Percentiles rank a stretch among this genome's conserved stretches.
phyloP scores from a whole-genome alignment of 2,888 invertebrate species.

The Xanthia togata region DNA sequence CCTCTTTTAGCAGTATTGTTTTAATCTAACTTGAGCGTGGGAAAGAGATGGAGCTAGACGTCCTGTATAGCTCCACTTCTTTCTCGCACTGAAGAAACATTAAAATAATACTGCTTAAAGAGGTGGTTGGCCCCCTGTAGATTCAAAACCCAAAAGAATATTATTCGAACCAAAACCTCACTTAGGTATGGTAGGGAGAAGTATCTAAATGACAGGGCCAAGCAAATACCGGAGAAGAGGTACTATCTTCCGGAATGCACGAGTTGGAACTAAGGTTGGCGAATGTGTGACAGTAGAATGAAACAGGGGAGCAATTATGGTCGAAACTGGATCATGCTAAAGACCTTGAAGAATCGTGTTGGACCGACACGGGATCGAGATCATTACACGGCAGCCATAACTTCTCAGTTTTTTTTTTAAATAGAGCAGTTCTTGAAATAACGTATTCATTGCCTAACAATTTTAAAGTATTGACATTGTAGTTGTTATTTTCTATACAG shows the following conservation, averaged over 20 bases:
- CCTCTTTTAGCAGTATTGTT: no score
- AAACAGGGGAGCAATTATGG: slow-evolving; percentile 66
- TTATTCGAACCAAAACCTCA: slow-evolving; percentile 74
- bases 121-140: no score
- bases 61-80: no score
- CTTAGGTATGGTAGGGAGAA: slow-evolving; percentile 70
- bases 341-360: slow-evolving; percentile 69
- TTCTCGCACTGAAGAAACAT: no score
- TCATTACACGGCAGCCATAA: slow-evolving; percentile 69
- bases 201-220: slow-evolving; percentile 71
- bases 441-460: background rate
- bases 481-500: background rate
- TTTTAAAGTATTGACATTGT: background rate
- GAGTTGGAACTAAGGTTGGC: slow-evolving; percentile 77
- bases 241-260: slow-evolving; percentile 76
- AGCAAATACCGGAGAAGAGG: slow-evolving; percentile 73
- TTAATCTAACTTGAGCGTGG: no score
- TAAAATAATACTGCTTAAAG: no score
- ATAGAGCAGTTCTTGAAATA: background rate
- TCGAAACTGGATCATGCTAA: slow-evolving; percentile 74
- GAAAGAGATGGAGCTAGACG: no score
- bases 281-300: slow-evolving; percentile 71
- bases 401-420: background rate
- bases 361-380: slow-evolving; percentile 77
- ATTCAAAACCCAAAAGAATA: slow-evolving; percentile 67